Conservation (phyloP, 2,113 vertebrate genomes). For the Rhipidura dahli region DNA sequence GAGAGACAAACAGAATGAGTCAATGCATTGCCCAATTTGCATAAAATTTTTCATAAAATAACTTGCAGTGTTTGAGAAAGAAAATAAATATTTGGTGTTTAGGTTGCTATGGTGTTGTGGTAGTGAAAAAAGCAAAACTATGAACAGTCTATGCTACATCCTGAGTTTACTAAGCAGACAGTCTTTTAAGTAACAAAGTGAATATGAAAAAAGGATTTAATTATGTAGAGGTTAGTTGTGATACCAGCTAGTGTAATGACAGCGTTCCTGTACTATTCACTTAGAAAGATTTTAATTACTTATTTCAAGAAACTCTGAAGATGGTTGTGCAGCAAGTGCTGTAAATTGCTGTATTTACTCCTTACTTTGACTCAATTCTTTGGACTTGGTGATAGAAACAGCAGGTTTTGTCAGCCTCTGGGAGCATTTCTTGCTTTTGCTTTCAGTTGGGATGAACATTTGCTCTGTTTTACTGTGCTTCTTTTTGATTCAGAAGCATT, state of each 20-base stretch:
- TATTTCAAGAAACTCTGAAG: neutral
- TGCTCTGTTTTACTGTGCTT: neutral
- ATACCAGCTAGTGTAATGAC: neutral
- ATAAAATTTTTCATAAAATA: constrained; percentile 44
- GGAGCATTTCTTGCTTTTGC: neutral
- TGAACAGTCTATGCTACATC: neutral
- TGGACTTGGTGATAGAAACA: neutral
- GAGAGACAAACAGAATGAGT: constrained; percentile 48
- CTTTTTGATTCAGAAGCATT: neutral
- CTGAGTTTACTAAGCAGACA: neutral
- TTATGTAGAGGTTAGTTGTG: neutral
- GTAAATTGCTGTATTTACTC: neutral
- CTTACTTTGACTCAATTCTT: neutral
- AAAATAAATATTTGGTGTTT: constrained; percentile 51
- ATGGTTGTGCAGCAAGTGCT: neutral
- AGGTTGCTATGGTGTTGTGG: constrained; percentile 25
- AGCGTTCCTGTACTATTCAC: neutral
- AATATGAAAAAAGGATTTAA: neutral
- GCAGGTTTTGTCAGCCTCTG: neutral
- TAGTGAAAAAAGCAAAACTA: neutral
- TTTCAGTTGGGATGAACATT: neutral
- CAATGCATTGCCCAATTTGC: neutral
- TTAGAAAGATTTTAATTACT: neutral
- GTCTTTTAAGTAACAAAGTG: neutral
- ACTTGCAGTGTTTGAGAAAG: constrained; percentile 14